Base-by-base conservation (phyloP, 2,113 vertebrate genomes). In the Protobothrops mucrosquamatus region DNA sequence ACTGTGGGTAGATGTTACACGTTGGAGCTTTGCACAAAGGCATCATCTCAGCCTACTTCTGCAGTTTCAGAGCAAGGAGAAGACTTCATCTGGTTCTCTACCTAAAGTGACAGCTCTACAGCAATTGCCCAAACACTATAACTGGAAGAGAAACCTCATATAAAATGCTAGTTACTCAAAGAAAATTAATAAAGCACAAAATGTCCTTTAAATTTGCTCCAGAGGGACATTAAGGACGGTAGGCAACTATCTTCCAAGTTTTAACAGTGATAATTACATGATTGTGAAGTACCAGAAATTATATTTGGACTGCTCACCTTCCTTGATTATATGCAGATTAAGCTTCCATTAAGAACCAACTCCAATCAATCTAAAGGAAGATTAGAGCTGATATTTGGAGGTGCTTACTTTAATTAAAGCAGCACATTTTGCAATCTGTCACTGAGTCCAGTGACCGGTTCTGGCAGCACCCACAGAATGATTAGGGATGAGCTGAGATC, bases 301-400 rank as follows among this genome's bases (percentile, higher is more conserved):
- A 92, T 69, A 93, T 92, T 93, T 52, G 59, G 87, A 92, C 81
- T 59, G 85, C 43, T 39, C 69, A 43, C 26, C 20, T 86, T 7
- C 81, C 54, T 86, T 91, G 81, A 91, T 87, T 87, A 23, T 59
- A 43, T 88, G 57, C 26, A 51, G 86, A 52, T 52, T 85, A 93
- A 57, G 34, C 91, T 69, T 61, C 15, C 81, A 55, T 54, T 88
- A 29, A 87, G 81, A 87, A 23, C 6, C n/a, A 57, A 43, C 85
- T 61, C 4, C 0, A 10, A 59, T 92, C 74, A 52, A 59, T 74
- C 43, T 51, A 61, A 94, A 90, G 51, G 61, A 48, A 85, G n/a
- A 39, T 92, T 2, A 20, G 51, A 91, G 3, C 7, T 57, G 61
- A 0, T 0, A 1, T 59, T 86, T 48, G 0, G 0, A 90, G 18